A percentile compares a stretch with the other conserved stretches of the same genome.
Evolutionary conservation across 2,797 vertebrate species (phyloP).

Genomic region (Phataginus tetradactyla): DNA sequence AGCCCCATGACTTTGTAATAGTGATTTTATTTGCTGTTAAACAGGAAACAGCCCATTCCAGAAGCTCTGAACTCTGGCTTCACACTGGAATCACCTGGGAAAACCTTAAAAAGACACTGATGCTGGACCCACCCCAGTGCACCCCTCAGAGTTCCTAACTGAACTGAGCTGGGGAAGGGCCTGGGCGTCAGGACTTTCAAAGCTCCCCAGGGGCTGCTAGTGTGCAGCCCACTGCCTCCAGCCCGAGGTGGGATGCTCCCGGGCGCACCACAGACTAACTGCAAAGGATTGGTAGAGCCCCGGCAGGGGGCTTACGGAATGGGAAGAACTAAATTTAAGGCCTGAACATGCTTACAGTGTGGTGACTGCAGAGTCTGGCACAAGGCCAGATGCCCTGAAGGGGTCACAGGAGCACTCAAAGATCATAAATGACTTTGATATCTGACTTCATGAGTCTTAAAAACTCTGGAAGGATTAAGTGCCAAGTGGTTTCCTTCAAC

Average conservation of each 20-base stretch:
- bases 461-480: not conserved
- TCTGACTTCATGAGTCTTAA: not conserved
- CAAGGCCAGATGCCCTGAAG: not conserved
- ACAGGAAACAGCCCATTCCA: not conserved
- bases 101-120: not conserved
- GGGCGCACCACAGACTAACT: accelerated
- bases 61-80: too few relatives aligned
- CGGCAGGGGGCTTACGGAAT: not conserved
- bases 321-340: not conserved
- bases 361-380: not conserved
- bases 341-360: not conserved
- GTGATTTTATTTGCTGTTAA: not conserved
- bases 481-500: not conserved
- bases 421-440: not conserved
- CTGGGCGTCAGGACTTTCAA: not conserved
- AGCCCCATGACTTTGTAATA: not conserved
- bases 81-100: not conserved
- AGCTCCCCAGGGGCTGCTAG: not conserved
- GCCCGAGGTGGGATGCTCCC: not conserved
- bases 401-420: not conserved
- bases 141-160: not conserved
- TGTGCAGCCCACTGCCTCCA: not conserved
- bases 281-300: too few relatives aligned
- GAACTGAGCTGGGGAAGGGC: not conserved
- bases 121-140: not conserved